A percentile compares a stretch with the other conserved stretches of the same genome.
phyloP scores from a whole-genome alignment of 2,797 vertebrate genomes.

The Anguilla obscura region DNA sequence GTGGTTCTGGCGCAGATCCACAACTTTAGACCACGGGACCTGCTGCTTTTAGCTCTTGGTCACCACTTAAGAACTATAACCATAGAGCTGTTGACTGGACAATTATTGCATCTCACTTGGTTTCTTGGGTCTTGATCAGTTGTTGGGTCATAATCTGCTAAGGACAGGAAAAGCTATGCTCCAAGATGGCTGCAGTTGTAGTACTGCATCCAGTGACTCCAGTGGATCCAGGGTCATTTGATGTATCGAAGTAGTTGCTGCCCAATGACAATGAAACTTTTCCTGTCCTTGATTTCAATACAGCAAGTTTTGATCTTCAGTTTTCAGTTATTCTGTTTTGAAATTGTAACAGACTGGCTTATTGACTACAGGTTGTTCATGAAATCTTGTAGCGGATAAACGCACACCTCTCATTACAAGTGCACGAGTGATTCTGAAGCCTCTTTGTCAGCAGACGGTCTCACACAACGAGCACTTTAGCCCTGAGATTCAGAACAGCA shows the following conservation, averaged over 20 bases:
- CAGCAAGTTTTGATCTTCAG: background rate
- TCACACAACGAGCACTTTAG: conserved; percentile 36
- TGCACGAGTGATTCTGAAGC: background rate
- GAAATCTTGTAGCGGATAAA: background rate
- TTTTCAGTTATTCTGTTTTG: background rate
- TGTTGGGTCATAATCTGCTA: background rate
- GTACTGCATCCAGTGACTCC: background rate
- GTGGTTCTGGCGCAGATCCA: no score
- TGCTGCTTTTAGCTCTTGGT: background rate
- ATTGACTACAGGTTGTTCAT: background rate
- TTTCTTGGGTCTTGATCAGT: background rate
- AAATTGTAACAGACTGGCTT: background rate
- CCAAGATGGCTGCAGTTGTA: background rate
- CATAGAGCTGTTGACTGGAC: background rate
- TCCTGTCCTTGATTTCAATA: background rate
- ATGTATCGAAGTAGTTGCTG: background rate
- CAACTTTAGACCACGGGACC: background rate
- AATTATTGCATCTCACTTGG: background rate
- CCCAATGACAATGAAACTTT: background rate
- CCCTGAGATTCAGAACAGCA: conserved; percentile 74
- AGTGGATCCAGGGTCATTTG: background rate
- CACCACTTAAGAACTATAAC: background rate
- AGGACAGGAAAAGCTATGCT: background rate
- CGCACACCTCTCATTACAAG: background rate
- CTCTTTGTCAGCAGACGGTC: background rate